phyloP scores from a whole-genome alignment of 2,797 vertebrate species.

The Epinephelus coioides region DNA sequence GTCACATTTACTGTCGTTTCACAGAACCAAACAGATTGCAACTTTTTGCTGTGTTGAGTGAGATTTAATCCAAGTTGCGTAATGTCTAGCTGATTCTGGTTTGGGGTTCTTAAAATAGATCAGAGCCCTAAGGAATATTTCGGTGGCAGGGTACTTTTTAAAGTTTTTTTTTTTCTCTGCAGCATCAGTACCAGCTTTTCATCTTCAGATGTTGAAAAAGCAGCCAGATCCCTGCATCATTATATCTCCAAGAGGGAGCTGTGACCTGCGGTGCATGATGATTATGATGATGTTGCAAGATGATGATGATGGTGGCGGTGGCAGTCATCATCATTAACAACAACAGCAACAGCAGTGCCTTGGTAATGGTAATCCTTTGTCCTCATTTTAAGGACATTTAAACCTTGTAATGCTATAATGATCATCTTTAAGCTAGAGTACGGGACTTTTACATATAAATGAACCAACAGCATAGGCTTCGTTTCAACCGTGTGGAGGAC shows the following conservation, averaged over 20 bases:
- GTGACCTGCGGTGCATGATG: neutral
- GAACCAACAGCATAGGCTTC: no score
- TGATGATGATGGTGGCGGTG: neutral
- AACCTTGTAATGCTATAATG: neutral
- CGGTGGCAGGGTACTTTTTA: neutral
- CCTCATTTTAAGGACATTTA: neutral
- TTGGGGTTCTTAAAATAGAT: constrained; percentile 24
- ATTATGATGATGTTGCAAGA: neutral
- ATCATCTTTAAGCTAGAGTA: no score
- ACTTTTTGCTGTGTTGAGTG: neutral
- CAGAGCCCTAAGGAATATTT: constrained; percentile 10
- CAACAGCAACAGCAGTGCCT: neutral
- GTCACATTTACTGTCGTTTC: neutral
- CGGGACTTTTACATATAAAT: no score
- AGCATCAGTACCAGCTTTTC: neutral
- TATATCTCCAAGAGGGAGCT: constrained; percentile 9
- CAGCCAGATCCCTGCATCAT: neutral
- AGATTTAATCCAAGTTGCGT: constrained; percentile 5
- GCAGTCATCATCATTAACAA: neutral
- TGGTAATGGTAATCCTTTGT: neutral
- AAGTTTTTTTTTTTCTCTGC: neutral
- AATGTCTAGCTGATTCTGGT: constrained; percentile 2
- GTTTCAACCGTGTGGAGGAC: no score
- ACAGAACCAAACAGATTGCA: neutral
- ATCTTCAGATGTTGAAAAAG: neutral